phyloP scores from a whole-genome alignment of 2,797 vertebrate species.

The Okamejei kenojei region DNA sequence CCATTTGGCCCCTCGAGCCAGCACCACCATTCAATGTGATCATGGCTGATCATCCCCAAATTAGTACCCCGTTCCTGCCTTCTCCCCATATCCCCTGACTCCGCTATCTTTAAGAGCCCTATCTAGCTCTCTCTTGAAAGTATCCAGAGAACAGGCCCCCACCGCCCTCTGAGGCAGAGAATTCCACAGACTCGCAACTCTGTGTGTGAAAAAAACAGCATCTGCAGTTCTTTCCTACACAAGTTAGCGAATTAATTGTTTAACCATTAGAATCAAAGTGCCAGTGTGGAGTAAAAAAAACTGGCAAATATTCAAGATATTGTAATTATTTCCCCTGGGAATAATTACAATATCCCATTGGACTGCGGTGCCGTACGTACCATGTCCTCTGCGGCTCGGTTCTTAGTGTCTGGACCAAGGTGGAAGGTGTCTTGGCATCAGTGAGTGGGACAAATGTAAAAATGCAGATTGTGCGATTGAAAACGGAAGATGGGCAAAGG shows the following conservation, averaged over 20 bases:
- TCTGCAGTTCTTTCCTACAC: neutral
- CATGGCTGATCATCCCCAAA: no score
- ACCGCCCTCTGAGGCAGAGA: no score
- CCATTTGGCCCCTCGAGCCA: no score
- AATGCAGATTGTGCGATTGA: conserved; percentile 91
- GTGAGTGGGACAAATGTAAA: conserved; percentile 93
- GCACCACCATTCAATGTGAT: no score
- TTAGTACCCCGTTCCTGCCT: no score
- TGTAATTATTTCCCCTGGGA: neutral
- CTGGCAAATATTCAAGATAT: neutral
- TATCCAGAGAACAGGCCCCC: no score
- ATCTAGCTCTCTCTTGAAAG: no score
- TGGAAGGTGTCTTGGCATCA: conserved; percentile 86
- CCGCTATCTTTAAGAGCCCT: no score
- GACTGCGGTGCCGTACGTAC: conserved; percentile 85
- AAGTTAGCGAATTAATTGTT: neutral
- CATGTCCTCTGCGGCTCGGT: conserved; percentile 93
- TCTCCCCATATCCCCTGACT: no score
- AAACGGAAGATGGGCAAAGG: conserved; percentile 90
- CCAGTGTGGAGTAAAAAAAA: neutral
- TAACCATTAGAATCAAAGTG: neutral
- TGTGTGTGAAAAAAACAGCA: no score
- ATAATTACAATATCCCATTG: no score
- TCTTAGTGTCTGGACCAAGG: conserved; percentile 95
- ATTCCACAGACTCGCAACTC: no score